Base-by-base conservation (phyloP, 2,888 invertebrate species). In the Plutella xylostella region DNA sequence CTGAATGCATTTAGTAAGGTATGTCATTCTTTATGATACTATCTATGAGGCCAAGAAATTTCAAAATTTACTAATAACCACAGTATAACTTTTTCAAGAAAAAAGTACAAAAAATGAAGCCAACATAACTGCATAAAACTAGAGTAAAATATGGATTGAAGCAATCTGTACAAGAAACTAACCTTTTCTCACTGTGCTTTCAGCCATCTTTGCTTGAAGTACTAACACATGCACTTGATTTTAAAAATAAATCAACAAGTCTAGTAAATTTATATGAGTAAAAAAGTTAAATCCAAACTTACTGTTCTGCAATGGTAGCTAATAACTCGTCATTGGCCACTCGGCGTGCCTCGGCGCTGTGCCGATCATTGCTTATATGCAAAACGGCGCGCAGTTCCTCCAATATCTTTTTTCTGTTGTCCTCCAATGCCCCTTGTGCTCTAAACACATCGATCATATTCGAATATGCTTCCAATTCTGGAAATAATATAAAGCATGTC, bases 391-490 rank as follows among this genome's bases (percentile, higher is more conserved):
- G 91, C 56, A 96, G 86, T 66, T 96, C 94, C 69, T 91, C 91
- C 43, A 97, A 85, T 60, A 96, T 78, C 74, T 90, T 92, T 67
- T 90, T 90, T 86, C 95, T 95, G 64, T 91, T 91, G 63, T 90
- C 89, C 68, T 89, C 92, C 49, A 96, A 88, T 63, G 91, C 89
- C 55, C 97, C 97, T 85, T 96, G 96, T 60, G 96, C 96, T 78
- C 97, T 89, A 70, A 97, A 89, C 59, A 94, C 96, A 66, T 93
- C 92, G 48, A 97, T 90, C 72, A 96, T 88, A 73, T 91, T 90
- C 61, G 93, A 91, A 86, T 96, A 97, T 55, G 96, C 94, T 83
- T 96, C 95, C 71, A 97, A 82, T 87, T 97, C 95, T 95, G 72
- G 46, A 86, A 85, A 63, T 64, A 74, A 68, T 68, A 54, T 58